Evolutionary conservation across 2,113 vertebrate genomes (phyloP), one percentile per base, ranked within the genome.

Genomic region (Hippocampus abdominalis): DNA sequence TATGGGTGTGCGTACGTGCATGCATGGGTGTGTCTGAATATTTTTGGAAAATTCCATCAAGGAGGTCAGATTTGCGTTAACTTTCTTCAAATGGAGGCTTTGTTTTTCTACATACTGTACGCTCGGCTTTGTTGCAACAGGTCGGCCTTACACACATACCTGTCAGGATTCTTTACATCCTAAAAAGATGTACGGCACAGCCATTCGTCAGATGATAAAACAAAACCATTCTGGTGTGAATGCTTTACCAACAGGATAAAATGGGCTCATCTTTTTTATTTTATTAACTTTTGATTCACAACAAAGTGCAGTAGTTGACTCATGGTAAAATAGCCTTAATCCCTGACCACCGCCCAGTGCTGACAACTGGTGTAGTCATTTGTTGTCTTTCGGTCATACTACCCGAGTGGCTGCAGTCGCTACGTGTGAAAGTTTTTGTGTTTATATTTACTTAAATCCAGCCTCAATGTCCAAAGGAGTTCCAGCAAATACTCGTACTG

Each of bases 321-420:
- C 7, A 21, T n/a, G 51, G n/a, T 8, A n/a, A 54, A 21, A n/a
- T 21, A n/a, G 8, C n/a, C 8, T 62, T 60, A 57, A 23, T 51
- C 62, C 32, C 15, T 42, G 39, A 32, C 61, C 42, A 25, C 53
- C 27, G 3, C 64, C 69, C 68, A 25, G 39, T 9, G 53, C 64
- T 64, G 76, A 73, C 84, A 73, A 76, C 82, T 79, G 81, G 71
- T 56, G 68, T 29, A 69, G 66, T 67, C 48, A 18, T 25, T 6
- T 25, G 21, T 23, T 42, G 21, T 39, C n/a, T n/a, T 71, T 67
- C 15, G 0, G 18, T 40, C 51, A 67, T 39, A 64, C 61, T 62
- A 64, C 61, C 25, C 16, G 61, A 70, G 68, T 70, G 76, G 67
- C 18, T 0, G 65, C 59, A 59, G 70, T 72, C 51, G 29, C 78